Conservation (phyloP, 2,113 vertebrate species). For the Grammomys surdaster region DNA sequence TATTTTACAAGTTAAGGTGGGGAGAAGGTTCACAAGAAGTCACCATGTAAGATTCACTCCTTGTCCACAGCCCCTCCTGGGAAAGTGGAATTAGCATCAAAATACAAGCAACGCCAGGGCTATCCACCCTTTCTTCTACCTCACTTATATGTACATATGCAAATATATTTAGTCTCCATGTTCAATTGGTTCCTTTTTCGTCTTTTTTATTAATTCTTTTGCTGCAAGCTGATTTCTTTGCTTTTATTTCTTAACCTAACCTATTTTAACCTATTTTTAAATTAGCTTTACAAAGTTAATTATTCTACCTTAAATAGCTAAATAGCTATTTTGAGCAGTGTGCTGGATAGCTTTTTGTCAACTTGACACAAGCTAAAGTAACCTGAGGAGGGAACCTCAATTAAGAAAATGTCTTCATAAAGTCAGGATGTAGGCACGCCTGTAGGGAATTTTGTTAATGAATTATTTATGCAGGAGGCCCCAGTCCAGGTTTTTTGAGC, state of each 20-base stretch:
- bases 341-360: neutral
- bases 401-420: neutral
- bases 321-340: neutral
- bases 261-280: neutral
- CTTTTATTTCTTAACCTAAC: conserved; percentile 60
- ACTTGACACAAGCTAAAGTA: neutral
- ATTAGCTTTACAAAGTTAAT: conserved; percentile 50
- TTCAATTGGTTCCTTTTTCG: neutral
- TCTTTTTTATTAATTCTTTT: neutral
- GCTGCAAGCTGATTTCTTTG: conserved; percentile 47
- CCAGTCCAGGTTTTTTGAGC: neutral
- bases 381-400: neutral
- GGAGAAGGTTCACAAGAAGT: too few relatives aligned
- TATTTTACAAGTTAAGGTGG: too few relatives aligned
- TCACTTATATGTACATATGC: too few relatives aligned
- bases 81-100: too few relatives aligned
- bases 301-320: neutral
- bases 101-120: too few relatives aligned
- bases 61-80: too few relatives aligned
- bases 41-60: too few relatives aligned
- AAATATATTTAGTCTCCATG: neutral
- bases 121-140: too few relatives aligned
- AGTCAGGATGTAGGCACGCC: neutral
- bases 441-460: neutral
- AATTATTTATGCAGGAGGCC: neutral